Base-by-base conservation (phyloP, 2,888 invertebrate species). In the Brenthis daphne region DNA sequence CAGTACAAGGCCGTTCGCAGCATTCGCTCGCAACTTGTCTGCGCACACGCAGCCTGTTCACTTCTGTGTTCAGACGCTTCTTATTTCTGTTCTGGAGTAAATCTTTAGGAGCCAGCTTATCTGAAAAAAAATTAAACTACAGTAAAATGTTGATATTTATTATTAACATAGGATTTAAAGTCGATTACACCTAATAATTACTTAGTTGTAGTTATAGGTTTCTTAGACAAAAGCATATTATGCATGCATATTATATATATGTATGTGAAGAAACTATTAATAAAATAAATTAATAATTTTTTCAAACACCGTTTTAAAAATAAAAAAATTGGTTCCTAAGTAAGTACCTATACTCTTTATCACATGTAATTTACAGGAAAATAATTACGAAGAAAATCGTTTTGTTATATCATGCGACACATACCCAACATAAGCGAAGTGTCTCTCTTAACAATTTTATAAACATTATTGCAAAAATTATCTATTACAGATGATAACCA, bases 361-460 rank as follows among this genome's bases (percentile, higher is more conserved):
- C 8, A 37, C 8, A 37, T 37, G 11, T 2, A 11, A 11, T 11
- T 37, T 8, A 11, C 1, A 11, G 1, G 11, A 43, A 43, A 43
- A 51, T 14, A 51, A 48, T 24, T 20, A 58, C 50, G 57, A 65
- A 57, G 60, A 61, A 69, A 43, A 47, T 3, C 37, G 4, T 6
- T 24, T 51, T 43, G 29, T 37, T 13, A 20, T 57, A 3, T 50
- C 6, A n/a, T 43, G 13, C 47, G 3, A 16, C 57, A 77, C 82
- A 79, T 77, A 91, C 90, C 89, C 76, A 91, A 81, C 75, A 89
- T 81, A 14, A 81, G 43, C 1, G 89, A 89, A 1, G 87, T 89
- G 71, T 91, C 90, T 70, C 91, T 82, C 69, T 90, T 91, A 13
- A 88, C 86, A 69, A 90, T 87, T 75, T 85, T 88, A 71, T 85